Evolutionary conservation across 2,113 vertebrate genomes (phyloP), one percentile per base, ranked within the genome.

Genomic region (Rhinolophus ferrumequinum): DNA sequence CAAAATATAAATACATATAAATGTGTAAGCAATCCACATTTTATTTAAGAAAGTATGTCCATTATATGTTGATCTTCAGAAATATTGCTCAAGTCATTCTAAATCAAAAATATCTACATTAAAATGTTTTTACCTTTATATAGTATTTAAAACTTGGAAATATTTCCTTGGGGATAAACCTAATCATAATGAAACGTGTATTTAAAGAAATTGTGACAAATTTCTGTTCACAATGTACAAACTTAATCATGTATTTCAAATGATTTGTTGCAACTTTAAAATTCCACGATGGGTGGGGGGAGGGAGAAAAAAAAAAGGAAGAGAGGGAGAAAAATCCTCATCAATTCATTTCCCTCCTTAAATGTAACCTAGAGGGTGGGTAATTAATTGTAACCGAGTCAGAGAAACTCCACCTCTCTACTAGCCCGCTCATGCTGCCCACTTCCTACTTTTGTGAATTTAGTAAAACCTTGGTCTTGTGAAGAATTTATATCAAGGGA

Each of bases 331-430:
- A 77, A 87, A 84, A 22, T 76, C 7, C 9, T 70, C 35, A 90
- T 66, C 35, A 90, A 58, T 16, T 70, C 7, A 47, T 81, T 92
- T 94, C 13, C 16, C 24, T 93, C 11, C 38, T 81, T 69, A 70
- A 86, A 19, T 92, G 11, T 30, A 95, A 14, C 33, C 22, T 91
- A 24, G 2, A 1, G 28, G 33, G 1, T 64, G 12, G 38, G 3
- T 69, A 67, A 64, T 97, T 87, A 35, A 64, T 97, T 87, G n/a
- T 58, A 90, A 54, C 22, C 62, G 13, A 66, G 54, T 56, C 67
- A 30, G 47, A 94, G 13, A 47, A 90, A n/a, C 33, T 47, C 47
- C 0, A 4, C 16, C n/a, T 70, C 21, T 47, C 15, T 66, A 5
- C 16, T 30, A 76, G 38, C 21, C 69, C 4, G 41, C 15, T 72